A percentile compares a stretch with the other conserved stretches of the same genome.
phyloP scores from a whole-genome alignment of 2,113 vertebrate species.

The Cynoglossus semilaevis region DNA sequence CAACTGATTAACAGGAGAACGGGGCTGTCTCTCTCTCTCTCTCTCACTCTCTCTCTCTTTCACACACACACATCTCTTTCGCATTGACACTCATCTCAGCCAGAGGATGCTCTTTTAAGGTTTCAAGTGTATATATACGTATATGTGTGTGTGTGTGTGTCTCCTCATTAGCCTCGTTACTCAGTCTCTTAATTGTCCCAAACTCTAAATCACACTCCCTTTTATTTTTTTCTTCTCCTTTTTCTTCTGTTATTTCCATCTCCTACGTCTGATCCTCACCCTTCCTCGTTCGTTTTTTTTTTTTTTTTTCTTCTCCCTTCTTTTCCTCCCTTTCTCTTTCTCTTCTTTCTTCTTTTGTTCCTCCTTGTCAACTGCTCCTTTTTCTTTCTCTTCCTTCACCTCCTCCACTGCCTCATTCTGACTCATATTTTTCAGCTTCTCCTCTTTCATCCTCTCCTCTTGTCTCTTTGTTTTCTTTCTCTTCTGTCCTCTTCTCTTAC shows the following conservation, averaged over 20 bases:
- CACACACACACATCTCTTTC: conserved; percentile 18
- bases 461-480: no score
- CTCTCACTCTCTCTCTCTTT: conserved; percentile 13
- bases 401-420: no score
- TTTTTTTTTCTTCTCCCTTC: not conserved
- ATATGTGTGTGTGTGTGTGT: conserved; percentile 59
- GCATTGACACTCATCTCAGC: conserved; percentile 59
- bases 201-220: conserved; percentile 42
- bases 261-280: not conserved
- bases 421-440: no score
- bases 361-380: no score
- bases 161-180: conserved; percentile 77
- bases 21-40: conserved; percentile 1
- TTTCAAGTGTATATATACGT: conserved; percentile 44
- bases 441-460: no score
- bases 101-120: conserved; percentile 56
- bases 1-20: conserved; percentile 57
- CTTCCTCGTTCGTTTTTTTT: not conserved
- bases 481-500: no score
- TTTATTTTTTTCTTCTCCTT: not conserved
- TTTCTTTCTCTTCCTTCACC: no score
- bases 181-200: conserved; percentile 73
- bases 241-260: no score
- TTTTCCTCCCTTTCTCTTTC: not conserved
- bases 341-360: no score